phyloP scores from a whole-genome alignment of 2,888 invertebrate species.

The Drosophila tanythrix region DNA sequence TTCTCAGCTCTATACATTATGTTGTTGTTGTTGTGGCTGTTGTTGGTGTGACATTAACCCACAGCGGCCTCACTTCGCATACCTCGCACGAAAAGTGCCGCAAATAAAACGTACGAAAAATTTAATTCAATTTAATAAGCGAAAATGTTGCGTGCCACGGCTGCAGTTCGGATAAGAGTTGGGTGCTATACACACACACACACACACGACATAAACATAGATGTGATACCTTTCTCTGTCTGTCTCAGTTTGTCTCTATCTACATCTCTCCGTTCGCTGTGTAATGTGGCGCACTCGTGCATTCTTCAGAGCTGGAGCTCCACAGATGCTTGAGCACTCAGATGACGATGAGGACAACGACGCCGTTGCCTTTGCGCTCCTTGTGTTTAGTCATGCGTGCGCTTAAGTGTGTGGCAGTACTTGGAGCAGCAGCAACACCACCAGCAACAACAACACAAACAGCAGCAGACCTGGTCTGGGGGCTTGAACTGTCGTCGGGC shows the following conservation, averaged over 20 bases:
- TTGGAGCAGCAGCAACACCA: constrained; percentile 41
- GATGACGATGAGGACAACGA: constrained; percentile 40
- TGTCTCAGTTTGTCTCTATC: constrained; percentile 6
- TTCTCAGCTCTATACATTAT: constrained; percentile 20
- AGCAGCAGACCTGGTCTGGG: constrained; percentile 28
- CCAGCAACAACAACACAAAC: constrained; percentile 17
- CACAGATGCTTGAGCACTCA: constrained; percentile 35
- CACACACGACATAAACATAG: constrained; percentile 12
- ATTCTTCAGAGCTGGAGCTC: constrained; percentile 59
- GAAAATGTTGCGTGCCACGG: constrained; percentile 78
- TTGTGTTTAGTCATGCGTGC: constrained; percentile 67
- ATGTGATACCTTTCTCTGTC: constrained; percentile 1
- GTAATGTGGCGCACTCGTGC: constrained; percentile 77
- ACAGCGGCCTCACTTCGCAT: constrained; percentile 62
- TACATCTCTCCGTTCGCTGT: constrained; percentile 29
- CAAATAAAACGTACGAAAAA: constrained; percentile 81
- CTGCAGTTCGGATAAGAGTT: constrained; percentile 41
- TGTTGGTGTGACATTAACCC: constrained; percentile 73
- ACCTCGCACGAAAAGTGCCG: constrained; percentile 75
- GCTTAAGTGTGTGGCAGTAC: constrained; percentile 65
- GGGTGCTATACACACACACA: constrained; percentile 16
- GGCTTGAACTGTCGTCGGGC: constrained; percentile 49
- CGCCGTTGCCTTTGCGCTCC: constrained; percentile 16
- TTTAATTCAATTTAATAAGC: constrained; percentile 81
- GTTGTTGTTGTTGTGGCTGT: constrained; percentile 17